Evolutionary conservation across 2,888 invertebrate species (phyloP).

Genomic region (Rosalia funebris): DNA sequence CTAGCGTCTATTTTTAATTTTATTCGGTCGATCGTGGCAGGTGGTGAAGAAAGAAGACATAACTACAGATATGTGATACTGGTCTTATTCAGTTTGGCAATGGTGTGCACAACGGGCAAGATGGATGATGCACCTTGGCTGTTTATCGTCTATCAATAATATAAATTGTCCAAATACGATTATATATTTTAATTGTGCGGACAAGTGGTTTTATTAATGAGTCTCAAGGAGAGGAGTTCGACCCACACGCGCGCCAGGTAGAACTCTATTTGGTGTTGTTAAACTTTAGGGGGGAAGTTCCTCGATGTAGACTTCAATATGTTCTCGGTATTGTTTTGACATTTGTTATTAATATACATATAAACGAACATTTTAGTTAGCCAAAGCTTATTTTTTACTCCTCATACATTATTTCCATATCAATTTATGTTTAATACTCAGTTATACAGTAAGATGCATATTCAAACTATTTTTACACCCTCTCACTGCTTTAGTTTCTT

Average conservation of each 20-base stretch:
- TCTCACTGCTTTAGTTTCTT: no score
- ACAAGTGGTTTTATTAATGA: constrained; percentile 64
- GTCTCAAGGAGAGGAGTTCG: constrained; percentile 53
- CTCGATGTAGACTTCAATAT: constrained; percentile 43
- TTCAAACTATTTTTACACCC: no score
- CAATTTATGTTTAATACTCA: no score
- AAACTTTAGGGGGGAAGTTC: constrained; percentile 40
- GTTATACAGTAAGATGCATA: no score
- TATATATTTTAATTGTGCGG: constrained; percentile 65
- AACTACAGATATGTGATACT: constrained; percentile 44
- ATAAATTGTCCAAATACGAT: constrained; percentile 65
- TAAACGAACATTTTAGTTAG: no score
- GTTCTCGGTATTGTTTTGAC: constrained; percentile 34
- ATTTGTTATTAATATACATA: constrained; percentile 45
- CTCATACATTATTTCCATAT: no score
- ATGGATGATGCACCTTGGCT: constrained; percentile 57
- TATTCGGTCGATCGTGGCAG: constrained; percentile 41
- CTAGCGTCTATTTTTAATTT: constrained; percentile 46
- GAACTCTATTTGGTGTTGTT: constrained; percentile 39
- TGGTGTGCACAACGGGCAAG: constrained; percentile 54
- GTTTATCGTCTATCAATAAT: constrained; percentile 64
- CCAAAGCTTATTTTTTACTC: no score
- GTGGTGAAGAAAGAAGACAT: constrained; percentile 43
- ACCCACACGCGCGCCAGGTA: constrained; percentile 60
- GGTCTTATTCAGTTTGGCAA: constrained; percentile 51